A percentile compares a stretch with the other conserved stretches of the same genome.
Evolutionary conservation across 1,140 invertebrate genomes (phyloP).

Genomic region (Hermetia illucens): DNA sequence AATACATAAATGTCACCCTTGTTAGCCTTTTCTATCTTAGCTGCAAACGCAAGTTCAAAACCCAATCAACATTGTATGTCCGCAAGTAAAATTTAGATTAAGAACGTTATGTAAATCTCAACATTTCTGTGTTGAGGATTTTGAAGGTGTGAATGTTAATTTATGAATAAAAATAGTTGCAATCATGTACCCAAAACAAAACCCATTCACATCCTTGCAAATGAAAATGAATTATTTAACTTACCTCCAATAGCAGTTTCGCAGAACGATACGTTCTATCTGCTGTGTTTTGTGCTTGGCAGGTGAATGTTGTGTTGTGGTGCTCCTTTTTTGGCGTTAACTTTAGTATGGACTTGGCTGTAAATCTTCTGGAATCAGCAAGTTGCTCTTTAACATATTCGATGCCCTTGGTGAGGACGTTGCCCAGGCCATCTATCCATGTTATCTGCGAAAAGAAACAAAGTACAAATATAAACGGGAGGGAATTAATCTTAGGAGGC

Average conservation of each 20-base stretch:
- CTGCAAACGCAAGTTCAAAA: too few species aligned
- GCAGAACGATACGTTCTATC: conserved; percentile 66
- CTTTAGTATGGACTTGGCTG: conserved; percentile 70
- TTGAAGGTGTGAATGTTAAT: too few species aligned
- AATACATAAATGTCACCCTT: too few species aligned
- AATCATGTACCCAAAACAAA: too few species aligned
- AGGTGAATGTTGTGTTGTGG: conserved; percentile 82
- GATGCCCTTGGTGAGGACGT: conserved; percentile 59
- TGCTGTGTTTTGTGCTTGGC: conserved; percentile 77
- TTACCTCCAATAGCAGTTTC: conserved; percentile 62
- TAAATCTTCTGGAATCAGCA: conserved; percentile 62
- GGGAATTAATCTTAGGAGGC: neutral
- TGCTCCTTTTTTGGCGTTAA: conserved; percentile 71
- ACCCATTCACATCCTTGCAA: too few species aligned
- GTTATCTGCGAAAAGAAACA: conserved; percentile 53
- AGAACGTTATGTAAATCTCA: neutral
- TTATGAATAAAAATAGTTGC: too few species aligned
- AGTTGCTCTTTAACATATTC: conserved; percentile 58
- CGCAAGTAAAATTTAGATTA: too few species aligned
- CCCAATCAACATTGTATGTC: too few species aligned
- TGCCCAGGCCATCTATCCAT: conserved; percentile 80
- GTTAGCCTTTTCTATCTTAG: too few species aligned
- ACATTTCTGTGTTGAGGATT: neutral
- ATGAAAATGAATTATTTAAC: conserved; percentile 8
- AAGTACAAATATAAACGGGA: neutral